Base-by-base conservation (phyloP, 2,888 invertebrate genomes). In the Apotomis turbidana region DNA sequence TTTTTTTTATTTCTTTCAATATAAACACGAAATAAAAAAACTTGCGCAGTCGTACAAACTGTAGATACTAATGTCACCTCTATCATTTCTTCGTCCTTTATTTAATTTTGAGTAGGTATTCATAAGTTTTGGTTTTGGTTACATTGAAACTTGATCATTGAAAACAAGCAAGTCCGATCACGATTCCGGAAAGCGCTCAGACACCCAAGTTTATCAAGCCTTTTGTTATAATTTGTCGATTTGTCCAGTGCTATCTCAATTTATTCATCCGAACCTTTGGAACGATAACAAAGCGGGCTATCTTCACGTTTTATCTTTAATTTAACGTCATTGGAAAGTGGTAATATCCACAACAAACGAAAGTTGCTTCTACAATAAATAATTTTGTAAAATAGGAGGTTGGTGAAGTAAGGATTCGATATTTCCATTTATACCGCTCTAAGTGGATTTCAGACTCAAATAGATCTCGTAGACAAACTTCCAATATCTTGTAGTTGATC, bases 191-290 rank as follows among this genome's bases (percentile, higher is more conserved):
- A 9, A 9, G 49, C 9, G 49, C 9, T 49, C 9, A 49, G 49
- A 9, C 49, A 27, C 57, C 57, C 55, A 36, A 67, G 46, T 46
- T 58, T 41, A 41, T 67, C 55, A 55, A 58, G 36, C 49, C 36
- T 58, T 27, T 67, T 57, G 57, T 67, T 57, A 67, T 67, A 67
- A 67, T 67, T 67, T 67, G 66, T 57, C 66, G 66, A 67, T 67
- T 67, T 67, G 66, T 67, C 55, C 62, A 36, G 10, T 41, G 36
- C 13, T 67, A 67, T 67, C 66, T 57, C 6, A 67, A 67, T 49
- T 67, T 67, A 67, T 67, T 67, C 66, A 67, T 49, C 46, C 57
- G 36, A 57, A 58, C 57, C 57, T 58, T 58, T 57, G 57, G 49
- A 10, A 49, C 27, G 49, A 51, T 51, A 27, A 44, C 10, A n/a